These are phyloP conservation scores for Tribolium madens DNA, from an alignment of 1,140 invertebrate species.

Conservation along the genomic window DNA sequence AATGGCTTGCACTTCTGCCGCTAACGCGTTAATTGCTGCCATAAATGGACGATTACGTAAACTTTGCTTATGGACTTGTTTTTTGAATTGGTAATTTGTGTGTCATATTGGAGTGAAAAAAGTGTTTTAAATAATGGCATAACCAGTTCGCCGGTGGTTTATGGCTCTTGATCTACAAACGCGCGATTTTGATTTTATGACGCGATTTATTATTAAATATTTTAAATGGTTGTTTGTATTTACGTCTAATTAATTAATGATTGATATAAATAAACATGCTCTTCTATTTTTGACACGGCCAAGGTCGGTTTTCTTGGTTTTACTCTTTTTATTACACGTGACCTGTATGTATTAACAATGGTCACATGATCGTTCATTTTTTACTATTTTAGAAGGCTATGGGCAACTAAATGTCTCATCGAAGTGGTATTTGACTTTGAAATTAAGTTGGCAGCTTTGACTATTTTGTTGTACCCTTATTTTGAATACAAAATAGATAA, in stretches of 20 bases:
- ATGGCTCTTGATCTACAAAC: not conserved
- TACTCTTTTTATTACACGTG: not conserved
- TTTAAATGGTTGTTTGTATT: not conserved
- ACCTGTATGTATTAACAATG: not conserved
- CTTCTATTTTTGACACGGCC: not conserved
- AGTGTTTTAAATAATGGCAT: not conserved
- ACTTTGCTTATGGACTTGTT: not conserved
- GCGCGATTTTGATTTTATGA: not conserved
- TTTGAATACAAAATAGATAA: no score
- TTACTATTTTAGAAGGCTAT: no score
- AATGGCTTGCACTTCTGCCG: not conserved
- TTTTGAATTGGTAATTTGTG: not conserved
- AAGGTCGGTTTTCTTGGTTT: not conserved
- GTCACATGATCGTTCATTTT: not conserved
- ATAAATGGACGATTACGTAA: constrained; percentile 31
- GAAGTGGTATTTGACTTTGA: no score
- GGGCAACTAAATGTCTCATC: no score
- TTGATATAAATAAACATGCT: not conserved
- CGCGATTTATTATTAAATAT: not conserved
- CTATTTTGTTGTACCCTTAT: no score
- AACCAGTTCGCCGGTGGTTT: not conserved
- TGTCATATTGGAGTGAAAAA: not conserved
- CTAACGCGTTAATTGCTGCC: constrained; percentile 26
- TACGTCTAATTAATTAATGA: not conserved
- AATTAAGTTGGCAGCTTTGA: no score